Evolutionary conservation across 2,888 invertebrate species (phyloP), one percentile per base, ranked within the genome.

Genomic region (Oxycera nigricornis): DNA sequence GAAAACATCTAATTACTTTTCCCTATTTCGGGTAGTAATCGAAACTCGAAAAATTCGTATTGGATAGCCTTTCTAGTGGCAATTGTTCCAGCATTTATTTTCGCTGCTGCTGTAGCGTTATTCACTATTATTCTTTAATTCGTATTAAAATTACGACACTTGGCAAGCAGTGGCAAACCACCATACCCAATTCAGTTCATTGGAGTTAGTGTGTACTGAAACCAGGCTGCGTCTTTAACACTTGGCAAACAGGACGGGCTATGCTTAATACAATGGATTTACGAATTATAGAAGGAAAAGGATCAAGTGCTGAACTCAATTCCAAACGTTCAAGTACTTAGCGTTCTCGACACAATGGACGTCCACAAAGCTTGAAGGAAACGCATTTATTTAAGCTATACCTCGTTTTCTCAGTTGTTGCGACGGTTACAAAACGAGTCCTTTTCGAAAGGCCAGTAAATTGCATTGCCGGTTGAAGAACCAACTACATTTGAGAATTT

Each of bases 1-100:
- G 14, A 46, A 46, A 46, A 46, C 57, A 57, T 28, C 28, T 57
- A 57, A 57, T 57, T 57, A 57, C 26, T 57, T 57, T 57, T 57
- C 28, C n/a, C 26, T 57, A 57, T 24, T 57, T 14, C 28, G 57
- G 26, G 26, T 28, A 57, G 57, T 57, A 57, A 57, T 57, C 57
- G 46, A 11, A 14, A 46, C 46, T 46, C 4, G 24, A 57, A 57
- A 22, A 6, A 24, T 26, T 28, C 57, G 28, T 17, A 26, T 24
- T 26, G 26, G 26, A 57, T 57, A 28, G n/a, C 57, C 57, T 28
- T 57, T 28, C 24, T 28, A 57, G 14, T 28, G 57, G 28, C 28
- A 22, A 57, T 57, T 57, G 57, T 57, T 57, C n/a, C 57, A 28
- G 14, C 57, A 57, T 9, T 28, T n/a, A 57, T 57, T 7, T 3